Base-by-base conservation (phyloP, 2,888 invertebrate genomes). In the Drosophila dives region DNA sequence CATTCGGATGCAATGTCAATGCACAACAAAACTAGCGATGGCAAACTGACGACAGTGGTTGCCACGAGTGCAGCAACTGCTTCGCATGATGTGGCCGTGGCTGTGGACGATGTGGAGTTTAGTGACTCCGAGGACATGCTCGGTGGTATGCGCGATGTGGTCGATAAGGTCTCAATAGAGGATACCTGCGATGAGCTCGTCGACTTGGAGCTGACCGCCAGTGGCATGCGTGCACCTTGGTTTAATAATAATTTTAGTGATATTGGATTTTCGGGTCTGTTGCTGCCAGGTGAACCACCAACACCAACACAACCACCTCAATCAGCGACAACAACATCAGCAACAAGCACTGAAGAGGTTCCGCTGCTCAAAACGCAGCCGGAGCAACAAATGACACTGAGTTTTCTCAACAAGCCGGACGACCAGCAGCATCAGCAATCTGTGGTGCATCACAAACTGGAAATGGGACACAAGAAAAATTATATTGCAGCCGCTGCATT, bases 91-190 rank as follows among this genome's bases (percentile, higher is more conserved):
- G 73, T 81, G 23, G 53, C 83, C 29, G 80, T 83, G 2, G 80
- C 76, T 1, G 90, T 78, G 1, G 90, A 94, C 92, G 92, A 92
- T 60, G 91, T 94, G 93, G 97, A 97, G 92, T 97, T 97, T 91
- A 97, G 97, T 80, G 97, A 97, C 86, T 96, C 97, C 0, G 97
- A 97, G 91, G 97, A 97, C 92, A 94, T 97, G 92, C 96, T 97
- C 95, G 97, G 96, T 87, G 97, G 97, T 54, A 97, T 97, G 83
- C 95, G 96, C 81, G 96, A 96, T 80, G 95, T 96, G 17, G 97
- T 96, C 78, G 95, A 95, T 84, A 94, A 94, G 45, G 94, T 93
- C 0, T 92, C 93, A 4, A 92, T 93, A 12, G 93, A 92, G 49
- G 93, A 93, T 61, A 92, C 93, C 8, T 93, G 92, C 72, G 92